Evolutionary conservation across 2,113 vertebrate species (phyloP).

Genomic region (Turnix velox): DNA sequence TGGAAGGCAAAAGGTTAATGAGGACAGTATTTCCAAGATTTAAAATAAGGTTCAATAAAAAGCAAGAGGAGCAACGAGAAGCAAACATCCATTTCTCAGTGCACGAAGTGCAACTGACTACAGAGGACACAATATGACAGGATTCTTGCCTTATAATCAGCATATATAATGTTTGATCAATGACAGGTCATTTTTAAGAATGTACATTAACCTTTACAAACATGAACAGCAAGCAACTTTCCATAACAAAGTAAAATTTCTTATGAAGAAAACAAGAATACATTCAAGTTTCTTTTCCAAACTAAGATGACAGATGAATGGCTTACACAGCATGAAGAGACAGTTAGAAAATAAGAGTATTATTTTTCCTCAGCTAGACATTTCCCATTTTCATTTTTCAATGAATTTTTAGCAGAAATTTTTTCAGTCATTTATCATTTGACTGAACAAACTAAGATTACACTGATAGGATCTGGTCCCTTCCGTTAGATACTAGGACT

Average conservation of each 20-base stretch:
- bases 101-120: neutral
- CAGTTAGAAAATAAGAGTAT: neutral
- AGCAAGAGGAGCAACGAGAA: neutral
- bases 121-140: neutral
- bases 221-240: neutral
- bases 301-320: neutral
- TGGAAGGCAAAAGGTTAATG: neutral
- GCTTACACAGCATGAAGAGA: neutral
- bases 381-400: slow-evolving; percentile 7
- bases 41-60: neutral
- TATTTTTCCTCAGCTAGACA: neutral
- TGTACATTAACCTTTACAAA: neutral
- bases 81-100: neutral
- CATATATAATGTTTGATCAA: neutral
- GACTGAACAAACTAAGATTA: neutral
- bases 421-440: neutral
- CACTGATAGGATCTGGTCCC: neutral
- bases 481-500: neutral
- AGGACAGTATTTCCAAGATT: neutral
- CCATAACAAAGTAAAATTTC: neutral
- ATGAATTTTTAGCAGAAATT: slow-evolving; percentile 6
- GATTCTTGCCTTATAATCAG: neutral
- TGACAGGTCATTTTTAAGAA: neutral
- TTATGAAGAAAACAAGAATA: neutral
- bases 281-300: neutral